These are phyloP conservation scores for Rhopalosiphum padi DNA, from an alignment of 1,140 invertebrate genomes.

Conservation along the genomic window DNA sequence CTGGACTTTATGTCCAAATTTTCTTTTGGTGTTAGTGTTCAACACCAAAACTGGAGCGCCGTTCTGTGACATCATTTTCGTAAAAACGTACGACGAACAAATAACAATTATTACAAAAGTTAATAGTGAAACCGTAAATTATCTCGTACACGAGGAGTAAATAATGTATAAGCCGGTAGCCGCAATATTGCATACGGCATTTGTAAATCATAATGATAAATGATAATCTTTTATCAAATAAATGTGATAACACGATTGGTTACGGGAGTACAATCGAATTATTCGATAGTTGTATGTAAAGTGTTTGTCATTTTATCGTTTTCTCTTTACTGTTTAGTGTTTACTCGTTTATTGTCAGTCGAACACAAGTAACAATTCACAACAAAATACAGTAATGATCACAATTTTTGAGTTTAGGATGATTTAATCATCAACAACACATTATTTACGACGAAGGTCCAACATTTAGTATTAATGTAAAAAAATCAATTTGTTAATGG, in stretches of 20 bases:
- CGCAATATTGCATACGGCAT: no score
- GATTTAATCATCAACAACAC: no score
- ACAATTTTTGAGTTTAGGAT: no score
- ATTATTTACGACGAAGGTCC: no score
- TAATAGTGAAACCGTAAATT: background rate
- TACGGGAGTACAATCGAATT: background rate
- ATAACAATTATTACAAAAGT: background rate
- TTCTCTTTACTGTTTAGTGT: no score
- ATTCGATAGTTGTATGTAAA: background rate
- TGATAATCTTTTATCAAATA: background rate
- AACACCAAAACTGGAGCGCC: constrained; percentile 64
- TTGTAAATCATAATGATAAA: background rate
- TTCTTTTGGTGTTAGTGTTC: constrained; percentile 92
- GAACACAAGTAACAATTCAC: no score
- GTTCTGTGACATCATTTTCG: constrained; percentile 36
- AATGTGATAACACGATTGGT: background rate
- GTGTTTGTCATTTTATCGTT: no score
- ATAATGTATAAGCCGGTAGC: background rate
- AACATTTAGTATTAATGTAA: no score
- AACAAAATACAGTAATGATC: no score
- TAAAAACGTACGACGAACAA: background rate
- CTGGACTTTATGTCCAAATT: constrained; percentile 96
- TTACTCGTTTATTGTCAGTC: no score
- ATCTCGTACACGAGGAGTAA: background rate
- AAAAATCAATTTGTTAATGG: no score